phyloP scores from a whole-genome alignment of 2,797 vertebrate species.

The Darevskia mixta region DNA sequence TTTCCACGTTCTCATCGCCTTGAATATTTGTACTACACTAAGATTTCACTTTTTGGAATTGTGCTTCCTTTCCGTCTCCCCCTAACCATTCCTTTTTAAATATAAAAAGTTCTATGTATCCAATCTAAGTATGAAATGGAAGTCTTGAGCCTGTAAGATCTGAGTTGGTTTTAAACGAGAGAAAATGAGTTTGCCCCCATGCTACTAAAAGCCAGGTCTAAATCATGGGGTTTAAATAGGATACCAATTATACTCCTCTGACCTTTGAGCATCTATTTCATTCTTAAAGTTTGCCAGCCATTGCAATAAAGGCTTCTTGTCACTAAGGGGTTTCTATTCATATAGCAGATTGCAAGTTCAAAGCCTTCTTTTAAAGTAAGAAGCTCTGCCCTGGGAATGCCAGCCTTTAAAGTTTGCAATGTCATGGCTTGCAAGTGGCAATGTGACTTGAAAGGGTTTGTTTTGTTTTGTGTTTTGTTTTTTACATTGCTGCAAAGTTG shows the following conservation, averaged over 20 bases:
- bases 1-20: background rate
- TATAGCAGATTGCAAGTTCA: conserved; percentile 11
- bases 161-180: conserved; percentile 13
- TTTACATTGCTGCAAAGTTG: conserved; percentile 8
- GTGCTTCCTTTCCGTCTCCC: background rate
- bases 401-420: conserved; percentile 10
- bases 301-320: conserved; percentile 9
- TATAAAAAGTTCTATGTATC: conserved; percentile 19
- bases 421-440: conserved; percentile 25
- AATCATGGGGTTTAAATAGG: conserved; percentile 6
- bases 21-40: background rate
- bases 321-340: conserved; percentile 31
- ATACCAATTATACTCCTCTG: conserved; percentile 8
- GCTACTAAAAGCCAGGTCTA: conserved; percentile 15
- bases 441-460: background rate
- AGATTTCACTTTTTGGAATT: conserved; percentile 2
- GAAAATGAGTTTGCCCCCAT: conserved; percentile 5
- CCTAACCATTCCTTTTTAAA: background rate
- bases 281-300: conserved; percentile 39
- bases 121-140: conserved; percentile 30
- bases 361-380: conserved; percentile 32
- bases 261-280: background rate
- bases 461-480: background rate
- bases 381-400: conserved; percentile 8
- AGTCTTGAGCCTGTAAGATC: background rate